Percentiles rank a stretch among this genome's conserved stretches.
Evolutionary conservation across 2,888 invertebrate species (phyloP).

Genomic region (Drosophila histrio): DNA sequence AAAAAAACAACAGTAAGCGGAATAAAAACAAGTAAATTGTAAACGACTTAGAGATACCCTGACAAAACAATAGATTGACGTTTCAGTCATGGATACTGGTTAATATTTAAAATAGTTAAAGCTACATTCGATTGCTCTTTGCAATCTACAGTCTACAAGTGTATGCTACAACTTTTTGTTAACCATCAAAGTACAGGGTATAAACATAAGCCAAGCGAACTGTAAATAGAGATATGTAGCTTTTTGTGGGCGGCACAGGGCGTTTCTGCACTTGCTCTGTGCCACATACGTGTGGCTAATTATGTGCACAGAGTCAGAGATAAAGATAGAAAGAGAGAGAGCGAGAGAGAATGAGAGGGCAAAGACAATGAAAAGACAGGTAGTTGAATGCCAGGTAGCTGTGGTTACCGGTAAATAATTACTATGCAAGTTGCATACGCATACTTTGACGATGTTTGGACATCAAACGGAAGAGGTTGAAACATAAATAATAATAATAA

Average conservation of each 20-base stretch:
- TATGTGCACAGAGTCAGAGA: constrained; percentile 40
- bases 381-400: constrained; percentile 5
- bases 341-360: constrained; percentile 6
- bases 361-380: constrained; percentile 43
- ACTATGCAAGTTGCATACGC: constrained; percentile 66
- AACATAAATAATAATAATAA: not conserved
- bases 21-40: not conserved
- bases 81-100: too few relatives aligned
- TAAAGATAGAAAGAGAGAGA: not conserved
- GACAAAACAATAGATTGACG: not conserved
- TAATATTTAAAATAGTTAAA: not conserved
- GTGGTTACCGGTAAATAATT: constrained; percentile 62
- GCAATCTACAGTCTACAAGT: too few relatives aligned
- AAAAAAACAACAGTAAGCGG: not conserved
- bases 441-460: constrained; percentile 38
- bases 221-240: constrained; percentile 32
- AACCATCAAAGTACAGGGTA: constrained; percentile 9
- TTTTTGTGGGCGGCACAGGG: constrained; percentile 42
- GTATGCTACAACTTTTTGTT: not conserved
- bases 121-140: not conserved
- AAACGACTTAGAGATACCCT: not conserved
- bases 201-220: constrained; percentile 20
- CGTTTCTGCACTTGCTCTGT: constrained; percentile 48
- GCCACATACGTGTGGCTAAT: constrained; percentile 63
- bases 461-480: constrained; percentile 48